Conservation (phyloP, 2,113 vertebrate genomes). For the Anarhynchus alexandrinus region DNA sequence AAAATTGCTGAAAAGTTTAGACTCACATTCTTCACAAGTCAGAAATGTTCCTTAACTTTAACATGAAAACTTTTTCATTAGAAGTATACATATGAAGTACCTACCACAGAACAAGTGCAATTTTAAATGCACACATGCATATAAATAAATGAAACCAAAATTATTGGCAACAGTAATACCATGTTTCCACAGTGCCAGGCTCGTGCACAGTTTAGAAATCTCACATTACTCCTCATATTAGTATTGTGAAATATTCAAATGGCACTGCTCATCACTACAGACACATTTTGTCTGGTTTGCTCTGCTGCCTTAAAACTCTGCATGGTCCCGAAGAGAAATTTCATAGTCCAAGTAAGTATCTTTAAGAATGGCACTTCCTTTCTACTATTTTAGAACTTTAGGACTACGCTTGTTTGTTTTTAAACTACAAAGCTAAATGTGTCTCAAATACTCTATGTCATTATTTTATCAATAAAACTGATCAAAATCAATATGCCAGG, state of each 20-base stretch:
- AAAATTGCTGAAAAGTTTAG: background rate
- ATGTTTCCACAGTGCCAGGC: background rate
- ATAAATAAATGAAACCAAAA: background rate
- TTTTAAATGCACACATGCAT: background rate
- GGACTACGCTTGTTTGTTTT: background rate
- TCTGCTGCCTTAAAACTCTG: background rate
- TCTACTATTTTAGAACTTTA: background rate
- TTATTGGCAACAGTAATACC: background rate
- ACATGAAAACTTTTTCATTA: background rate
- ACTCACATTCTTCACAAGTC: background rate
- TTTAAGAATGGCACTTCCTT: background rate
- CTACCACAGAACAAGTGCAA: background rate
- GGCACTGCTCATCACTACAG: background rate
- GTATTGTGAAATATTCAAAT: background rate
- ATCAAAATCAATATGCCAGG: background rate
- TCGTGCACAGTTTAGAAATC: background rate
- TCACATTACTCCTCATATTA: background rate
- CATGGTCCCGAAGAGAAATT: background rate
- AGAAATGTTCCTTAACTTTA: background rate
- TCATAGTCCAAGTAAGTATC: background rate
- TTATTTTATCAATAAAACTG: background rate
- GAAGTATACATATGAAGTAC: background rate
- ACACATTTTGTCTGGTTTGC: background rate
- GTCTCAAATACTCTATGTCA: background rate
- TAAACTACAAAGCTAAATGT: background rate